Conservation (phyloP, 2,888 invertebrate species). For the Limnephilus marmoratus region DNA sequence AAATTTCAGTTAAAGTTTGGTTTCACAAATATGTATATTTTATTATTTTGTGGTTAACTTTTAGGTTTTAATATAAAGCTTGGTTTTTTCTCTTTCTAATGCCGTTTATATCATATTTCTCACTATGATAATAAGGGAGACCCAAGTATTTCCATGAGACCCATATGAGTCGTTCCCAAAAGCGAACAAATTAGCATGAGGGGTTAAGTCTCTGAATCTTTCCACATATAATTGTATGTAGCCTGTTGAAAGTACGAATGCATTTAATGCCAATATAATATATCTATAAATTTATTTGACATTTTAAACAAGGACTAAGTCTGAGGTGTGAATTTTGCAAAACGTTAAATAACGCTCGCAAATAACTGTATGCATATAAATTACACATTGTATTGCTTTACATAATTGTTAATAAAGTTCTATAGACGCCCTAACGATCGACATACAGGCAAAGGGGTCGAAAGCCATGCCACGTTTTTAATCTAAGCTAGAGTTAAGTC, state of each 20-base stretch:
- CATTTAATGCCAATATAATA: neutral
- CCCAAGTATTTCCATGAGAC: no score
- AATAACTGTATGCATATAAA: conserved; percentile 27
- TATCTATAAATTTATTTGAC: neutral
- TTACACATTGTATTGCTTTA: conserved; percentile 32
- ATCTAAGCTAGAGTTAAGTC: neutral
- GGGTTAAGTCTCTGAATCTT: neutral
- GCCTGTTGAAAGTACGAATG: neutral
- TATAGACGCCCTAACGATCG: conserved; percentile 41
- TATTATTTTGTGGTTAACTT: no score
- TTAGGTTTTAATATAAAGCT: no score
- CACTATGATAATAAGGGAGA: no score
- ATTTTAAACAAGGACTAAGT: neutral
- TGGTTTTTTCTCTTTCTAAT: no score
- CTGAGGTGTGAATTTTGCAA: neutral
- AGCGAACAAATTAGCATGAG: no score
- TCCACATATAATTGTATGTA: neutral
- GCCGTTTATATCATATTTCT: no score
- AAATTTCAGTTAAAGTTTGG: no score
- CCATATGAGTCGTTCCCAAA: no score
- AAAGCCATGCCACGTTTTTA: conserved; percentile 16
- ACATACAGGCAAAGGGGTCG: neutral
- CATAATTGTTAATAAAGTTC: conserved; percentile 29
- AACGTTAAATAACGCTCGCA: neutral
- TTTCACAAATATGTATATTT: no score